These are phyloP conservation scores for Ormyrus labotus DNA, from an alignment of 2,888 invertebrate species.

Conservation along the genomic window DNA sequence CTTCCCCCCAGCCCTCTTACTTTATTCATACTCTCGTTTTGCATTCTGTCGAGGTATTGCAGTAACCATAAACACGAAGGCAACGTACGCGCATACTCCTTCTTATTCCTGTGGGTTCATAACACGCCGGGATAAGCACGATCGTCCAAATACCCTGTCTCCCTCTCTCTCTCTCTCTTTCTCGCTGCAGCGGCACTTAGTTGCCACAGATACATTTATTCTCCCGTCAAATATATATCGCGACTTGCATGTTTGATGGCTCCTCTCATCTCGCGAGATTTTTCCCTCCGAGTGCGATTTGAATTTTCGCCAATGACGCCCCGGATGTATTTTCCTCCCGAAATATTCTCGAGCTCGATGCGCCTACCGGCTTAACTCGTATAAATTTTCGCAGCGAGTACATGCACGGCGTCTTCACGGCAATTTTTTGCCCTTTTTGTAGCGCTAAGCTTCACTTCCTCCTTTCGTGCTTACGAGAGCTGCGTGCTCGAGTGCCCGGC, in stretches of 20 bases:
- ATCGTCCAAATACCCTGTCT: conserved; percentile 26
- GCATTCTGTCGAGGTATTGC: background rate
- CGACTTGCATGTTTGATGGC: conserved; percentile 44
- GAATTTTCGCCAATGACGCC: conserved; percentile 35
- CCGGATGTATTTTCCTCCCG: conserved; percentile 1
- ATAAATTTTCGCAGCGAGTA: too few relatives aligned
- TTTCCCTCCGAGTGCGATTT: conserved; percentile 19
- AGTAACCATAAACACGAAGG: conserved; percentile 39
- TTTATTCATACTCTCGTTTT: too few relatives aligned
- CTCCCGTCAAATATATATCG: conserved; percentile 39
- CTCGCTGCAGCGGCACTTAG: conserved; percentile 33
- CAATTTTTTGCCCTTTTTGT: too few relatives aligned
- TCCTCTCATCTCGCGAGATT: conserved; percentile 6
- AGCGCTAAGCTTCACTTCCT: too few relatives aligned
- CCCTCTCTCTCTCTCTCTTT: too few relatives aligned
- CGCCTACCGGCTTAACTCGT: conserved; percentile 9
- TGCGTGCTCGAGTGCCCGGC: too few relatives aligned
- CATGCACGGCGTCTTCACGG: too few relatives aligned
- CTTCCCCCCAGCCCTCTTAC: background rate
- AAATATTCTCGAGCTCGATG: conserved; percentile 25
- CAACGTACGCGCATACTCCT: background rate
- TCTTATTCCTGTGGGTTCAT: conserved; percentile 1
- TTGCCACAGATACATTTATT: conserved; percentile 36
- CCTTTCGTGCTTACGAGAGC: too few relatives aligned
- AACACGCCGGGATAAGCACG: conserved; percentile 27